Base-by-base conservation (phyloP, 1,140 invertebrate species). In the Ceratina calcarata region DNA sequence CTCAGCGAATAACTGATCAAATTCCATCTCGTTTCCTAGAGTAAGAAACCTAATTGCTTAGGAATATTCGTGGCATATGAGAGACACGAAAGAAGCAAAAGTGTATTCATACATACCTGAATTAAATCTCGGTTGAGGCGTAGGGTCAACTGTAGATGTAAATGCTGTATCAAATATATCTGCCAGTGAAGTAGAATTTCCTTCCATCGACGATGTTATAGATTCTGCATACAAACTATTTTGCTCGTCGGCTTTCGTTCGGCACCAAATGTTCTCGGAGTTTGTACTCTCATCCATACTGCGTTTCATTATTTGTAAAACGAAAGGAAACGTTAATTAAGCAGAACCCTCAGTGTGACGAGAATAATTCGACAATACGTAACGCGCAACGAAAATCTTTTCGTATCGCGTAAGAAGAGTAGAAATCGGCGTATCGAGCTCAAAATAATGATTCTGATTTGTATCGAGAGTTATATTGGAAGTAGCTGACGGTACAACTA, bases 141-240 rank as follows among this genome's bases (percentile, higher is more conserved):
- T 84, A 66, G 91, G 91, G 89, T 94, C 93, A 58, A 92, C 93
- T n/a, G 93, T 93, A 37, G 93, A 94, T 49, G 93, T 91, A 87
- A 94, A 94, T 72, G 93, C 93, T 66, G 93, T 94, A 85, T 94
- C 93, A 86, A 94, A 92, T 84, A 94, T 94, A 88, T 94, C 93
- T 65, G 92, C 93, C 71, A 94, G 85, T 12, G 93, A 94, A 58
- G 93, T 93, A 18, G 93, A 92, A 81, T 89, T 92, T 16, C 88
- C 89, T 68, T 93, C 93, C 65, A 93, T 88, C 45, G 91, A 90
- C 18, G 85, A 85, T 58, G 89, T 80, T 45, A 89, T 80, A 62
- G 88, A 80, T 79, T 93, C 92, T 49, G 77, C 74, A 80, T 89
- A 92, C 20, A 91, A 68, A n/a, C 87, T 84, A 78, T 20, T 89